These are phyloP conservation scores for Petrolisthes manimaculis DNA, from an alignment of 2,888 invertebrate genomes.

Conservation along the genomic window DNA sequence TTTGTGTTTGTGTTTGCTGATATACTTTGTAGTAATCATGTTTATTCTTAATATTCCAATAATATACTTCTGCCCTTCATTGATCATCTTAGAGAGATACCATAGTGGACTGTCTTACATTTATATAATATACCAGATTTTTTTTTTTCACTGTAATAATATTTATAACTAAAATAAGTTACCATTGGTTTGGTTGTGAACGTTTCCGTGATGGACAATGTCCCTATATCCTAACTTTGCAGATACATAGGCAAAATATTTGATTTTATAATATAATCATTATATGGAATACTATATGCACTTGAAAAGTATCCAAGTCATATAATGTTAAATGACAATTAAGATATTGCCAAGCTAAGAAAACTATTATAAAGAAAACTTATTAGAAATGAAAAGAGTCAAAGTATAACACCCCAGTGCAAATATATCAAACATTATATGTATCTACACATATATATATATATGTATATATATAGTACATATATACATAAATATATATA, in stretches of 20 bases:
- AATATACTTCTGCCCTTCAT: no score
- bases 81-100: slow-evolving; percentile 55
- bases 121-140: slow-evolving; percentile 32
- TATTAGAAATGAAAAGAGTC: slow-evolving; percentile 32
- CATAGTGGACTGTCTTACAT: slow-evolving; percentile 47
- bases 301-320: slow-evolving; percentile 51
- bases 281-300: slow-evolving; percentile 58
- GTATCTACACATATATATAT: slow-evolving; percentile 36
- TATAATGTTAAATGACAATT: slow-evolving; percentile 45
- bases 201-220: slow-evolving; percentile 40
- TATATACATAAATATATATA: slow-evolving; percentile 45
- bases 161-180: slow-evolving; percentile 57
- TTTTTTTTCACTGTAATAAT: slow-evolving; percentile 42
- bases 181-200: slow-evolving; percentile 44
- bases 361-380: slow-evolving; percentile 37
- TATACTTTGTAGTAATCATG: no score
- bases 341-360: slow-evolving; percentile 27
- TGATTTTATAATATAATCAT: slow-evolving; percentile 62
- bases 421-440: slow-evolving; percentile 29
- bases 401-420: slow-evolving; percentile 43
- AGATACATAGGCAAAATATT: slow-evolving; percentile 59
- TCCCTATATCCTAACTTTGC: slow-evolving; percentile 60
- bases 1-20: no score
- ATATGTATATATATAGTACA: slow-evolving; percentile 26
- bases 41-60: no score